Percentiles rank a stretch among this genome's conserved stretches.
Evolutionary conservation across 2,888 invertebrate genomes (phyloP).

Genomic region (Limnephilus rhombicus): DNA sequence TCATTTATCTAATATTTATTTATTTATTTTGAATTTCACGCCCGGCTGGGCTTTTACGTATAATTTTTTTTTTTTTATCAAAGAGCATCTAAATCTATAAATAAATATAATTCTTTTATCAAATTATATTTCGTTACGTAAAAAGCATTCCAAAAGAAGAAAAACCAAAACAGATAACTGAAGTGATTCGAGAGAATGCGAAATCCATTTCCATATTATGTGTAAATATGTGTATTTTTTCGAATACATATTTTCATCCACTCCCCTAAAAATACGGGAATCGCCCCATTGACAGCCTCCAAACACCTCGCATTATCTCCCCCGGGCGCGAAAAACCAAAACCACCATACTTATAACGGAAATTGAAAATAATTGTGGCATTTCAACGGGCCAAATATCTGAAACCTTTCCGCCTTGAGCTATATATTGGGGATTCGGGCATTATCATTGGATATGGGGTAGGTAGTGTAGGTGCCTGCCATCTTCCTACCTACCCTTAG

Average conservation of each 20-base stretch:
- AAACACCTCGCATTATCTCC: slow-evolving; percentile 44
- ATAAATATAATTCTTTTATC: no score
- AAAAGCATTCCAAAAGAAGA: not conserved
- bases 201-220: slow-evolving; percentile 6
- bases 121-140: no score
- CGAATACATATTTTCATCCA: slow-evolving; percentile 24
- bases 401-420: slow-evolving; percentile 55
- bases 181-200: not conserved
- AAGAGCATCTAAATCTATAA: no score
- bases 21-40: no score
- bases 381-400: slow-evolving; percentile 54
- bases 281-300: slow-evolving; percentile 48
- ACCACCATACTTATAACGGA: slow-evolving; percentile 30
- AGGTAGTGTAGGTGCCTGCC: not conserved
- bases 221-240: slow-evolving; percentile 3
- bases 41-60: no score
- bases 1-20: no score
- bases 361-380: slow-evolving; percentile 63
- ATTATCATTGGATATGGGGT: not conserved
- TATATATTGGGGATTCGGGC: not conserved
- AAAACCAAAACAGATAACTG: not conserved
- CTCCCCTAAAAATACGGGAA: slow-evolving; percentile 31
- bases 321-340: slow-evolving; percentile 37
- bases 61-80: no score
- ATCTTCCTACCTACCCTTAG: not conserved